phyloP scores from a whole-genome alignment of 2,888 invertebrate species.

The Rhorus exstirpatorius region DNA sequence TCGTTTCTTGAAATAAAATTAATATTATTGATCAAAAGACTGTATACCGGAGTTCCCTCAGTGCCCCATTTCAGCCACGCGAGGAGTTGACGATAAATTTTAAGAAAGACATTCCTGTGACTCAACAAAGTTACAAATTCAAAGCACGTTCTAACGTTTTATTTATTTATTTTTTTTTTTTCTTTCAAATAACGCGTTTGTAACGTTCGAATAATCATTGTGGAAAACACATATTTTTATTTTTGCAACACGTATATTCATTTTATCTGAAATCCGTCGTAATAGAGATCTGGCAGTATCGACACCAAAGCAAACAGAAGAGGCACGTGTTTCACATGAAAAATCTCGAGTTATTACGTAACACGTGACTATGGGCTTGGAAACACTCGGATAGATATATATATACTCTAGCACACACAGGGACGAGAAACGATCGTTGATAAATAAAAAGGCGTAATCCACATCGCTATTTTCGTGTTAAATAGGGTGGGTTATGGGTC shows the following conservation, averaged over 20 bases:
- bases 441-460: constrained; percentile 4
- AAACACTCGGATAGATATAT: neutral
- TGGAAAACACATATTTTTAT: too few species aligned
- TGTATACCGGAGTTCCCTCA: too few species aligned
- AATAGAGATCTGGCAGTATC: constrained; percentile 1
- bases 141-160: too few species aligned
- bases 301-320: constrained; percentile 24
- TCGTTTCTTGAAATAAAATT: too few species aligned
- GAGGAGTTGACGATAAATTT: too few species aligned
- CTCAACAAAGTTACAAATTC: too few species aligned
- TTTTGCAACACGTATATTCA: neutral
- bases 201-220: too few species aligned
- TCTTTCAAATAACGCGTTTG: too few species aligned
- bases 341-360: constrained; percentile 36
- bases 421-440: neutral
- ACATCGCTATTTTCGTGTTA: neutral
- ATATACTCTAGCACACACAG: neutral
- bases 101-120: too few species aligned
- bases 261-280: neutral
- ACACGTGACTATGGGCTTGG: constrained; percentile 34
- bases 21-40: too few species aligned
- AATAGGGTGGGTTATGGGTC: neutral
- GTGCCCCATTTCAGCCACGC: too few species aligned
- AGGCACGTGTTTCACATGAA: constrained; percentile 55
- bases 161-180: too few species aligned